A percentile compares a stretch with the other conserved stretches of the same genome.
Conservation (phyloP, 2,888 invertebrate species). For the Coelogynopora nodosa region DNA sequence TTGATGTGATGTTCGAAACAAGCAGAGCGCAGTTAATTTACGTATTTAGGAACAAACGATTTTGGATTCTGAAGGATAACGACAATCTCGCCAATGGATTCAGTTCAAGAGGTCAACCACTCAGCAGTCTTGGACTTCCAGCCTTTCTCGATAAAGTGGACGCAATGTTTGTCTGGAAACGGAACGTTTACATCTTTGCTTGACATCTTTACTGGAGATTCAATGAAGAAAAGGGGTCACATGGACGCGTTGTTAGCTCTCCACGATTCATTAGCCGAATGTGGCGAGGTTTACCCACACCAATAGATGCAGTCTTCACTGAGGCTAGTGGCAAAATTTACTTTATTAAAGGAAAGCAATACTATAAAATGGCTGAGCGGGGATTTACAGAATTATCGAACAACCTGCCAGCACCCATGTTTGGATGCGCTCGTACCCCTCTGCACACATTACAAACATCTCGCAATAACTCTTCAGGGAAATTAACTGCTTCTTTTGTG, state of each 20-base stretch:
- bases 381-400: too few relatives aligned
- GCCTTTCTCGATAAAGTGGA: constrained; percentile 68
- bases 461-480: too few relatives aligned
- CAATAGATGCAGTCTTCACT: constrained; percentile 84
- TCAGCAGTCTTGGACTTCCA: constrained; percentile 76
- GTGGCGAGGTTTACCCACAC: constrained; percentile 80
- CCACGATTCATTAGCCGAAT: constrained; percentile 75
- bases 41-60: background rate
- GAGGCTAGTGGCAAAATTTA: constrained; percentile 74
- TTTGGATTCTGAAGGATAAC: background rate
- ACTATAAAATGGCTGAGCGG: too few relatives aligned
- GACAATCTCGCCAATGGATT: background rate
- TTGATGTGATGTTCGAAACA: constrained; percentile 66
- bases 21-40: constrained; percentile 59
- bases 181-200: constrained; percentile 37
- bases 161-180: constrained; percentile 24
- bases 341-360: background rate
- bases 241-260: constrained; percentile 65
- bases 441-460: too few relatives aligned
- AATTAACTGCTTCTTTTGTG: too few relatives aligned
- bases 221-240: background rate
- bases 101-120: background rate
- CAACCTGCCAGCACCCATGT: too few relatives aligned
- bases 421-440: too few relatives aligned
- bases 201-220: constrained; percentile 37